These are phyloP conservation scores for Callospermophilus lateralis DNA, from an alignment of 2,113 vertebrate genomes.

Conservation along the genomic window DNA sequence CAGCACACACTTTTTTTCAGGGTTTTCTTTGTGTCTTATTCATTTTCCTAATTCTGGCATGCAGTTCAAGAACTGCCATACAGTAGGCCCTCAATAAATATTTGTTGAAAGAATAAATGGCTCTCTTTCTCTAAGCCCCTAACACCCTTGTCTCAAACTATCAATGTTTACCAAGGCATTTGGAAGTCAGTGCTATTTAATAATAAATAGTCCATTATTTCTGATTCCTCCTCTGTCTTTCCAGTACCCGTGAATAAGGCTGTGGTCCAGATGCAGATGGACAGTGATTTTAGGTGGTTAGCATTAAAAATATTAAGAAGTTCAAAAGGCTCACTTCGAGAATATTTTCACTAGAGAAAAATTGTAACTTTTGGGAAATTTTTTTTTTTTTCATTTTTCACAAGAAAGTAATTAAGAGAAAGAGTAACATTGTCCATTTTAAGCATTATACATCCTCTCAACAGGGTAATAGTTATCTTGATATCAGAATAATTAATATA, in stretches of 20 bases:
- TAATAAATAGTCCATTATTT: neutral
- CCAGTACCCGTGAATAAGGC: neutral
- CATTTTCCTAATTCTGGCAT: neutral
- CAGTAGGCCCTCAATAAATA: neutral
- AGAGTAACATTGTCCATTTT: neutral
- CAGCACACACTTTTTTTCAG: rapidly evolving
- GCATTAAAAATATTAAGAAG: neutral
- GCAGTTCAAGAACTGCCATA: neutral
- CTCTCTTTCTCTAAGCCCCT: neutral
- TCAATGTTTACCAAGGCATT: neutral
- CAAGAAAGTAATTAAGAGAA: neutral
- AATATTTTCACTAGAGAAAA: slow-evolving; percentile 27
- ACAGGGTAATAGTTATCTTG: neutral
- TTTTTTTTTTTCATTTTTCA: neutral
- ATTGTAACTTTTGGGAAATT: neutral
- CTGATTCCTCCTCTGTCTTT: neutral
- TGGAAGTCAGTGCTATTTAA: neutral
- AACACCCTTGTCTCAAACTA: neutral
- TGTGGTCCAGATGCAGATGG: neutral
- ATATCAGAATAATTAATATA: neutral
- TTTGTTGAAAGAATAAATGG: neutral
- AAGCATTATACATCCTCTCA: neutral
- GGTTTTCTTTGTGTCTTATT: neutral
- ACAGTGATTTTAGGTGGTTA: neutral
- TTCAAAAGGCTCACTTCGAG: neutral